Conservation (phyloP, 2,797 vertebrate genomes). For the Galago senegalensis region DNA sequence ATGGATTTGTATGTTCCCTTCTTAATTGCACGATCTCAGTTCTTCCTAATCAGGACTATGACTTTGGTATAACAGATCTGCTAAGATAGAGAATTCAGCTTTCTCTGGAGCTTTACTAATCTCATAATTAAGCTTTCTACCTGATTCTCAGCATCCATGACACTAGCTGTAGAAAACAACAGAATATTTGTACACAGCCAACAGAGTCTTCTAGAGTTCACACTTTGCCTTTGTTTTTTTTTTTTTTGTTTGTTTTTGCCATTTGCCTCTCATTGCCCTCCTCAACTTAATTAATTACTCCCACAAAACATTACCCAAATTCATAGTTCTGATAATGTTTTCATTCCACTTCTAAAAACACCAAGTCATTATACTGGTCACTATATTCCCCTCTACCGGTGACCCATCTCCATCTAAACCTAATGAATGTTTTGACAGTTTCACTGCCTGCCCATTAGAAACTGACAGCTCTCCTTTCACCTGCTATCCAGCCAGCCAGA, state of each 20-base stretch:
- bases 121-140: not conserved
- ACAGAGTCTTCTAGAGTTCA: not conserved
- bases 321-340: not conserved
- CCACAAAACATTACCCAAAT: not conserved
- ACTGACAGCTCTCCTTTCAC: not conserved
- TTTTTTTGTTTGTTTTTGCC: not conserved
- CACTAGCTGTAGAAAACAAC: not conserved
- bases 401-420: not conserved
- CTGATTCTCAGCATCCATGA: not conserved
- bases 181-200: not conserved
- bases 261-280: not conserved
- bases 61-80: not conserved
- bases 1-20: not conserved
- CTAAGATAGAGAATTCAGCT: not conserved
- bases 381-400: not conserved
- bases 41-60: not conserved
- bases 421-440: not conserved
- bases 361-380: not conserved
- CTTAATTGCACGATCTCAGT: not conserved
- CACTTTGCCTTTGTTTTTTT: not conserved
- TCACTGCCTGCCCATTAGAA: not conserved
- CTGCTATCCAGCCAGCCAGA: not conserved
- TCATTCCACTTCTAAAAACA: not conserved
- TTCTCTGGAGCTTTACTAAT: not conserved
- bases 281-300: not conserved